Percentiles rank a stretch among this genome's conserved stretches.
Conservation (phyloP, 1,140 invertebrate genomes). For the Hesperophylax magnus region DNA sequence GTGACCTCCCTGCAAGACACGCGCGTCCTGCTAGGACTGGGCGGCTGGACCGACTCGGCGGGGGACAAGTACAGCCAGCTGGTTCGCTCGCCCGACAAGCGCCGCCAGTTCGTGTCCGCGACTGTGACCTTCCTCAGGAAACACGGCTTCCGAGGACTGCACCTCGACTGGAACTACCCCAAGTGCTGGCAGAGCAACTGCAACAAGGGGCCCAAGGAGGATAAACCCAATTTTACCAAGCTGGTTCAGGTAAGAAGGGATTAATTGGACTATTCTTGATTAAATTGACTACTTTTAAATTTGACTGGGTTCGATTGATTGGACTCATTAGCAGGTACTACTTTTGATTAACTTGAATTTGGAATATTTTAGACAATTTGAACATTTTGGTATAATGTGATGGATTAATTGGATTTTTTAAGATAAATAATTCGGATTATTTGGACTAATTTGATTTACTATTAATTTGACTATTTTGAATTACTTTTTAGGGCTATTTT, state of each 20-base stretch:
- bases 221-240: slow-evolving; percentile 84
- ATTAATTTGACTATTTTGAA: too few relatives aligned
- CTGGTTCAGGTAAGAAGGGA: slow-evolving; percentile 78
- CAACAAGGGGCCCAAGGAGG: slow-evolving; percentile 81
- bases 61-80: slow-evolving; percentile 88
- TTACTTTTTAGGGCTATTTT: too few relatives aligned
- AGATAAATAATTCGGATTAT: too few relatives aligned
- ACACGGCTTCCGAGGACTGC: slow-evolving; percentile 85
- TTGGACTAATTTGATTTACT: too few relatives aligned
- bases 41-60: slow-evolving; percentile 92
- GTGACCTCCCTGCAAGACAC: slow-evolving; percentile 75
- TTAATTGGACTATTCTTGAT: too few relatives aligned
- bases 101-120: slow-evolving; percentile 79
- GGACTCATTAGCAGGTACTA: too few relatives aligned
- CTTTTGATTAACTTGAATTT: too few relatives aligned
- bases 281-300: too few relatives aligned
- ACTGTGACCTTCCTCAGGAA: slow-evolving; percentile 79
- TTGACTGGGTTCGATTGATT: too few relatives aligned
- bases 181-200: slow-evolving; percentile 94
- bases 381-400: too few relatives aligned
- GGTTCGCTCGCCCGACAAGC: slow-evolving; percentile 74
- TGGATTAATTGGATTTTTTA: too few relatives aligned
- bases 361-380: too few relatives aligned
- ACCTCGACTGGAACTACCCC: slow-evolving; percentile 93
- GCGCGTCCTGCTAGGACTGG: slow-evolving; percentile 83